These are phyloP conservation scores for Aldrovandia affinis DNA, from an alignment of 2,797 vertebrate species.

Conservation along the genomic window DNA sequence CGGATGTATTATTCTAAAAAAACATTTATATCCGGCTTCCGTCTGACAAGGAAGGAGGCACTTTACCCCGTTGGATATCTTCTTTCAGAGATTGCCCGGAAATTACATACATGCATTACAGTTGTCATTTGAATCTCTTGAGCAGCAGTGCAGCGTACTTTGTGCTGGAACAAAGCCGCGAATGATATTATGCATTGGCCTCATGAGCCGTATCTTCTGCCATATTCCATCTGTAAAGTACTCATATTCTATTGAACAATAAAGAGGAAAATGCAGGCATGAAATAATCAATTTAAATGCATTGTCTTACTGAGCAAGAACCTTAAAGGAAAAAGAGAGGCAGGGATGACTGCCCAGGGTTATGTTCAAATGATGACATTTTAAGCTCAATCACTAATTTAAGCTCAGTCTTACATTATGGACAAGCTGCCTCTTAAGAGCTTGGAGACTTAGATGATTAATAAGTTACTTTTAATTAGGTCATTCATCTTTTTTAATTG, in stretches of 20 bases:
- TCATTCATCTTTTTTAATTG: too few relatives aligned
- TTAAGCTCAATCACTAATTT: neutral
- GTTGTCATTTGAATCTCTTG: neutral
- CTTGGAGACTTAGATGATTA: too few relatives aligned
- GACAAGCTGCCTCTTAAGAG: neutral
- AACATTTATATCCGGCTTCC: neutral
- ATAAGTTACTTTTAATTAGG: too few relatives aligned
- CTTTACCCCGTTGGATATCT: neutral
- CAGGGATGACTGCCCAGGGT: neutral
- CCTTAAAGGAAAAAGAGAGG: neutral
- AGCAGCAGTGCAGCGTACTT: neutral
- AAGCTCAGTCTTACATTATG: neutral
- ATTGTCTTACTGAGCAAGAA: neutral
- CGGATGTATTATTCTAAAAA: neutral
- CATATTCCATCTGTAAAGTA: slow-evolving; percentile 1
- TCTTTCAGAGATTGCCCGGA: neutral
- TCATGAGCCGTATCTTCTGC: neutral
- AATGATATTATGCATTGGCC: neutral
- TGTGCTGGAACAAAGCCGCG: neutral
- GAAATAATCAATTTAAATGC: slow-evolving; percentile 1
- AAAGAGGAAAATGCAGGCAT: neutral
- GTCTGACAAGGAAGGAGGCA: neutral
- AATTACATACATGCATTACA: slow-evolving; percentile 12
- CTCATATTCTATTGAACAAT: neutral
- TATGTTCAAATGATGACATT: neutral